phyloP scores from a whole-genome alignment of 2,888 invertebrate genomes.

The Endotricha flammealis region DNA sequence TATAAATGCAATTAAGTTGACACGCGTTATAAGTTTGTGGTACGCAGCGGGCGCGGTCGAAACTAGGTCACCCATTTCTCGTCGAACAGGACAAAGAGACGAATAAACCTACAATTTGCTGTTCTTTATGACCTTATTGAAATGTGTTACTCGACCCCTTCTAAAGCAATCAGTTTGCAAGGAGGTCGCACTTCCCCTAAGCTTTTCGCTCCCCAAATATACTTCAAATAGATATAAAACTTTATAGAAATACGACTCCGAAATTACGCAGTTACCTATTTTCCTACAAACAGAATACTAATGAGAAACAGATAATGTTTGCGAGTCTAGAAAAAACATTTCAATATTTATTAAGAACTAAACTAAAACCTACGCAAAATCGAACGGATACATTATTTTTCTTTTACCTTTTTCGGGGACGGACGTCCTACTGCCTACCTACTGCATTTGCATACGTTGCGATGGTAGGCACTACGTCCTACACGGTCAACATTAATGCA shows the following conservation, averaged over 20 bases:
- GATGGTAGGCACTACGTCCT: conserved; percentile 41
- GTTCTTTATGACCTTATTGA: conserved; percentile 49
- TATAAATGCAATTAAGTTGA: conserved; percentile 57
- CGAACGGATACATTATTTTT: conserved; percentile 69
- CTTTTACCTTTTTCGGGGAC: conserved; percentile 66
- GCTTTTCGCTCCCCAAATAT: conserved; percentile 27
- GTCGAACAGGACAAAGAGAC: conserved; percentile 43
- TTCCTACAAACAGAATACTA: conserved; percentile 8
- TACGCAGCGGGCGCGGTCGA: conserved; percentile 56
- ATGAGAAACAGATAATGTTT: neutral
- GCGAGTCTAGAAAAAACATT: conserved; percentile 1
- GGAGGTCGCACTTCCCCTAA: conserved; percentile 28
- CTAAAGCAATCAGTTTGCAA: conserved; percentile 15
- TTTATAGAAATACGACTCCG: conserved; percentile 25
- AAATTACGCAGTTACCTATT: conserved; percentile 28
- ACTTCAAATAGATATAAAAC: conserved; percentile 31
- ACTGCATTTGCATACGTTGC: conserved; percentile 55
- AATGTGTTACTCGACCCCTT: conserved; percentile 44
- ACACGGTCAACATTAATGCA: conserved; percentile 27
- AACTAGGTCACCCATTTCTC: conserved; percentile 73
- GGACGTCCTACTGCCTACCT: conserved; percentile 65
- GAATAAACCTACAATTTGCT: conserved; percentile 37
- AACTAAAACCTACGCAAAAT: conserved; percentile 47
- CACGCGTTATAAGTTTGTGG: conserved; percentile 29
- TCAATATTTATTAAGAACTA: conserved; percentile 31